phyloP scores from a whole-genome alignment of 1,140 invertebrate species.

The Zaprionus africanus region DNA sequence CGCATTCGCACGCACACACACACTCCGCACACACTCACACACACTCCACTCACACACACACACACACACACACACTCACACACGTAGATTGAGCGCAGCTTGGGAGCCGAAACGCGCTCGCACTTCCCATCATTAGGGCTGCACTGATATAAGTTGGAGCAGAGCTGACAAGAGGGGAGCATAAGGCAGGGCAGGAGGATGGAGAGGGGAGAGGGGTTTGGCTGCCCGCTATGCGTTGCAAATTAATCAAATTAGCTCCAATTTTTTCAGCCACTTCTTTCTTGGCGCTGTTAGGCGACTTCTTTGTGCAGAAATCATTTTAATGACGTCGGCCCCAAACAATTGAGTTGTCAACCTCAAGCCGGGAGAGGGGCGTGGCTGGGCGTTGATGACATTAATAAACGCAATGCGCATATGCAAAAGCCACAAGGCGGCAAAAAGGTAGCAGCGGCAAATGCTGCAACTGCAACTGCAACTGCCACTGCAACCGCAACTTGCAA shows the following conservation, averaged over 20 bases:
- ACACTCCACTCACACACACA: not conserved
- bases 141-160: slow-evolving; percentile 11
- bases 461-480: not conserved
- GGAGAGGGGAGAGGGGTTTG: not conserved
- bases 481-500: slow-evolving; percentile 17
- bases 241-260: slow-evolving; percentile 81
- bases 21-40: slow-evolving; percentile 6
- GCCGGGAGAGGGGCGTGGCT: slow-evolving; percentile 30
- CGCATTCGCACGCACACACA: slow-evolving; percentile 20
- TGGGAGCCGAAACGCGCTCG: slow-evolving; percentile 72
- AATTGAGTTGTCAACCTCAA: slow-evolving; percentile 35
- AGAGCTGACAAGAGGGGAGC: too few relatives aligned
- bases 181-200: not conserved
- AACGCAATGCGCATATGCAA: slow-evolving; percentile 69
- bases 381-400: slow-evolving; percentile 80
- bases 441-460: slow-evolving; percentile 20
- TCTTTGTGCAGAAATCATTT: slow-evolving; percentile 66
- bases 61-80: not conserved
- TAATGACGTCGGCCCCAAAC: slow-evolving; percentile 64
- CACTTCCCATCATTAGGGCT: slow-evolving; percentile 76
- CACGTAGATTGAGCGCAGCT: slow-evolving; percentile 24
- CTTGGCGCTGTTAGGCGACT: slow-evolving; percentile 60
- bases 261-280: slow-evolving; percentile 51
- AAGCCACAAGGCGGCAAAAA: slow-evolving; percentile 4
- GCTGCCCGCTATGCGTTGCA: slow-evolving; percentile 48